These are phyloP conservation scores for Malthinus seriepunctatus DNA, from an alignment of 2,888 invertebrate genomes.

Conservation along the genomic window DNA sequence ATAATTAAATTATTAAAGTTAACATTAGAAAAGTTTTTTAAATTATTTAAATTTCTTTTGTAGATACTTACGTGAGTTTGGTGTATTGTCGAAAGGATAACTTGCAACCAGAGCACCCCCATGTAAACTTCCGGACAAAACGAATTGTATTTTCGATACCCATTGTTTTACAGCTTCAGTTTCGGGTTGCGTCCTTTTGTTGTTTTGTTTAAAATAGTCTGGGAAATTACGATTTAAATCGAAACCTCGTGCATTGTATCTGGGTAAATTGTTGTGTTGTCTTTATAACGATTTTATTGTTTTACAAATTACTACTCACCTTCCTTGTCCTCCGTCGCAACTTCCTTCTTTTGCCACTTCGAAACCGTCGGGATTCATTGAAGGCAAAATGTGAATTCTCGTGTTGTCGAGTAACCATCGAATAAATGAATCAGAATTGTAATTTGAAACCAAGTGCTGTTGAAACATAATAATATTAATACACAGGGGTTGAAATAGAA, in stretches of 20 bases:
- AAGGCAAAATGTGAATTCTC: constrained; percentile 94
- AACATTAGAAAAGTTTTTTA: neutral
- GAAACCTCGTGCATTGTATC: constrained; percentile 85
- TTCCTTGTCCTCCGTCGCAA: constrained; percentile 85
- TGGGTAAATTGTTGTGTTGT: constrained; percentile 44
- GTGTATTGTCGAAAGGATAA: constrained; percentile 96
- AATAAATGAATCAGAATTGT: constrained; percentile 81
- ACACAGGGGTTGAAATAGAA: too few species aligned
- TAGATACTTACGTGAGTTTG: constrained; percentile 81
- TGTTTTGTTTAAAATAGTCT: constrained; percentile 89
- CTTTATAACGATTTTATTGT: too few species aligned
- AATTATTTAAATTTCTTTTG: too few species aligned
- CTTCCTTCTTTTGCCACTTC: constrained; percentile 88
- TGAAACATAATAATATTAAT: too few species aligned
- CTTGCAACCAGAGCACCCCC: constrained; percentile 95
- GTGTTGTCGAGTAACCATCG: constrained; percentile 93
- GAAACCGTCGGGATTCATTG: constrained; percentile 99
- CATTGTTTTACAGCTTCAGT: constrained; percentile 93
- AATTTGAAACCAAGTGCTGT: constrained; percentile 82
- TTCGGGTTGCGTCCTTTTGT: constrained; percentile 89
- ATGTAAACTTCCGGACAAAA: constrained; percentile 91
- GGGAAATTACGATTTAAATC: constrained; percentile 97
- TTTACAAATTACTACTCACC: constrained; percentile 58
- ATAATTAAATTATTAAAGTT: constrained; percentile 31
- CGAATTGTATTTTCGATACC: constrained; percentile 91